phyloP scores from a whole-genome alignment of 2,113 vertebrate genomes.

The Menidia beryllina region DNA sequence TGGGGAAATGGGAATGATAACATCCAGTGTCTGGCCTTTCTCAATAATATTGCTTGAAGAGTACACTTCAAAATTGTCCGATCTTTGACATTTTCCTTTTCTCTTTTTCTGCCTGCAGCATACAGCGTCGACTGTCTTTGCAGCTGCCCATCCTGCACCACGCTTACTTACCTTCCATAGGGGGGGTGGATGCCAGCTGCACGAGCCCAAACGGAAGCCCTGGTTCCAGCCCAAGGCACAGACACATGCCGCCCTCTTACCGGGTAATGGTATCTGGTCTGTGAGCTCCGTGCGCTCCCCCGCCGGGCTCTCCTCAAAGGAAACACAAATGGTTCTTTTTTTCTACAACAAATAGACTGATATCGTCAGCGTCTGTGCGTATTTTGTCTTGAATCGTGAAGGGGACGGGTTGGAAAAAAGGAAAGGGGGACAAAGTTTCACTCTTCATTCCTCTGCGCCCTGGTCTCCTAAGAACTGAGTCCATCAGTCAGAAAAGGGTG shows the following conservation, averaged over 20 bases:
- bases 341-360: constrained; percentile 75
- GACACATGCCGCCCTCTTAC: constrained; percentile 98
- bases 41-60: no score
- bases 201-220: constrained; percentile 95
- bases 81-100: background rate
- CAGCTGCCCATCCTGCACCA: constrained; percentile 99
- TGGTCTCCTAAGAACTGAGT: constrained; percentile 59
- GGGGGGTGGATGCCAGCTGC: constrained; percentile 97
- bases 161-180: constrained; percentile 98
- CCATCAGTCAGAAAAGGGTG: constrained; percentile 56
- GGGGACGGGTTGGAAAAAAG: constrained; percentile 42
- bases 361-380: constrained; percentile 72
- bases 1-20: no score
- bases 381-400: constrained; percentile 64
- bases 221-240: constrained; percentile 95
- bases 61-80: background rate
- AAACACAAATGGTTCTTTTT: constrained; percentile 71
- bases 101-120: constrained; percentile 81
- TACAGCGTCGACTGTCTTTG: constrained; percentile 97
- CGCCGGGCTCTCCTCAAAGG: constrained; percentile 67
- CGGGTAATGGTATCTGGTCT: constrained; percentile 99
- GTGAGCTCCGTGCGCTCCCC: constrained; percentile 79
- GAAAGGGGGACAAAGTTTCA: constrained; percentile 34
- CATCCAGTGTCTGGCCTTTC: no score
- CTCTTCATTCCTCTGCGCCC: constrained; percentile 59